A percentile compares a stretch with the other conserved stretches of the same genome.
These are phyloP conservation scores for Daphoenositta chrysoptera DNA, from an alignment of 2,113 vertebrate genomes.

Conservation along the genomic window DNA sequence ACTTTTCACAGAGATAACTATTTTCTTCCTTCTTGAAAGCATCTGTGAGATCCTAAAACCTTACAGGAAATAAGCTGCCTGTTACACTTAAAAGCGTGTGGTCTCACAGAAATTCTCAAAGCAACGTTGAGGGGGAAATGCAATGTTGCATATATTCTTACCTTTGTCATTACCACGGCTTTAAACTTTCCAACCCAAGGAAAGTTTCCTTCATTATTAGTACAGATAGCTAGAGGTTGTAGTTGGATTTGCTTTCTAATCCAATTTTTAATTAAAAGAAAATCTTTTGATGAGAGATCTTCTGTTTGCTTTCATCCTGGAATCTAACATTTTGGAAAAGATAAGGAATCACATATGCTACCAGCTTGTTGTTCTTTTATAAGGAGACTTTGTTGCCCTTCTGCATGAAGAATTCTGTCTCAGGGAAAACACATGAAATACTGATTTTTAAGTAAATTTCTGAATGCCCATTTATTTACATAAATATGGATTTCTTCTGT, in stretches of 20 bases:
- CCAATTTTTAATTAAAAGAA: conserved; percentile 34
- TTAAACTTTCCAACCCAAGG: not conserved
- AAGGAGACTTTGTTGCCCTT: not conserved
- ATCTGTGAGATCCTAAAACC: not conserved
- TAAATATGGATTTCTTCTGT: not conserved
- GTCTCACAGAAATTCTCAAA: not conserved
- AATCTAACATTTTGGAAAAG: not conserved
- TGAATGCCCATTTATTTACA: not conserved
- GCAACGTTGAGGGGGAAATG: not conserved
- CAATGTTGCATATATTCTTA: not conserved
- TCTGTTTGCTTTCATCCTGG: conserved; percentile 1
- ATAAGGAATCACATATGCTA: not conserved
- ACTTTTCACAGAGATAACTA: not conserved
- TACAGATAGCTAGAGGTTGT: not conserved
- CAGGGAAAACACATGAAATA: not conserved
- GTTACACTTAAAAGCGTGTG: not conserved
- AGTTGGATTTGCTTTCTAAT: conserved; percentile 19
- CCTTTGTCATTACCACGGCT: not conserved
- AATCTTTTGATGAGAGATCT: not conserved
- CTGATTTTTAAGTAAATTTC: not conserved
- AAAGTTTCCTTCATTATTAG: not conserved
- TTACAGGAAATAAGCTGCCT: not conserved
- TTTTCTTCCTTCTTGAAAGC: conserved; percentile 13
- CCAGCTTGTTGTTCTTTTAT: not conserved
- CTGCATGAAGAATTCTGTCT: not conserved